Evolutionary conservation across 2,888 invertebrate genomes (phyloP).

Genomic region (Aphidius colemani): DNA sequence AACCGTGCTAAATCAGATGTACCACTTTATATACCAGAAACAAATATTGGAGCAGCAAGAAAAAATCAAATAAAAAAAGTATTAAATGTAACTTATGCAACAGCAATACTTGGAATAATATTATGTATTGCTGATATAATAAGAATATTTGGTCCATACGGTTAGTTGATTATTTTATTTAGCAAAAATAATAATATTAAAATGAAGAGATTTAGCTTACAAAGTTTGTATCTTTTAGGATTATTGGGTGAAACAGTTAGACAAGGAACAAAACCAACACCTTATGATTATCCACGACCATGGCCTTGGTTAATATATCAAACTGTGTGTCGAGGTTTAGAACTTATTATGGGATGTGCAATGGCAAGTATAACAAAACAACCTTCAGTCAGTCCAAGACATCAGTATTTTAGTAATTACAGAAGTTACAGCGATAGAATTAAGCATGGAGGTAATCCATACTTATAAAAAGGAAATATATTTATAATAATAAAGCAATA

Average conservation of each 20-base stretch:
- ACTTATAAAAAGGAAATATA: constrained; percentile 49
- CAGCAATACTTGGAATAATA: constrained; percentile 63
- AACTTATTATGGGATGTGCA: constrained; percentile 62
- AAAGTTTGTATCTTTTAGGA: constrained; percentile 33
- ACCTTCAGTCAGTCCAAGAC: constrained; percentile 60
- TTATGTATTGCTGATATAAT: constrained; percentile 62
- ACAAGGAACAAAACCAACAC: constrained; percentile 41
- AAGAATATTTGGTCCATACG: constrained; percentile 63
- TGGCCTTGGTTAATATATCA: constrained; percentile 67
- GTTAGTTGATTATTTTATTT: constrained; percentile 43
- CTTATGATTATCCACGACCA: constrained; percentile 51
- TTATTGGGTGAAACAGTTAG: constrained; percentile 46
- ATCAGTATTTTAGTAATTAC: constrained; percentile 54
- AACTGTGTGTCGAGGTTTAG: constrained; percentile 61
- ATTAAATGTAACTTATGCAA: constrained; percentile 62
- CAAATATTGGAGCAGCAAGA: constrained; percentile 49
- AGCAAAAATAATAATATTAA: not conserved
- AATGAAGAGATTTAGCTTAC: not conserved
- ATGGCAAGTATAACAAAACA: constrained; percentile 65
- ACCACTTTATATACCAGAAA: constrained; percentile 53
- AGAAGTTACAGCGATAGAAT: constrained; percentile 54
- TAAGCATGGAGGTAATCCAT: constrained; percentile 56
- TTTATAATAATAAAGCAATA: constrained; percentile 17
- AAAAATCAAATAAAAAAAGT: constrained; percentile 61
- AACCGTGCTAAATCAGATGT: constrained; percentile 59